These are phyloP conservation scores for Actinemys pallida DNA, from an alignment of 2,113 vertebrate genomes.

Conservation along the genomic window DNA sequence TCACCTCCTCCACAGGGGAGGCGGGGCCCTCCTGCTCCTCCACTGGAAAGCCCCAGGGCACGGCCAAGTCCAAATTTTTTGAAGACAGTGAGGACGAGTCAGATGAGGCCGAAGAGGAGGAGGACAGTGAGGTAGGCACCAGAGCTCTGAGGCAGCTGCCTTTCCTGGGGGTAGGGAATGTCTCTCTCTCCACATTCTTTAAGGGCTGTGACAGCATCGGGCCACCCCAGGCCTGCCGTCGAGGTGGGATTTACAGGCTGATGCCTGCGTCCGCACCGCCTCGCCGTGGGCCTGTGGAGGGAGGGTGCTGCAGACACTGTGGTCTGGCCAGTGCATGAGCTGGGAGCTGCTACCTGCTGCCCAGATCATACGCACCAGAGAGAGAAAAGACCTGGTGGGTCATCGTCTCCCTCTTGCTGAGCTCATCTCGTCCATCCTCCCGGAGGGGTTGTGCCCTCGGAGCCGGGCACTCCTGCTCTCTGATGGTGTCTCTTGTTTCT, in stretches of 20 bases:
- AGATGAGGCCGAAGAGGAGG: conserved; percentile 91
- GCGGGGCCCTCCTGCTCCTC: conserved; percentile 97
- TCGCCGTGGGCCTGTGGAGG: conserved; percentile 11
- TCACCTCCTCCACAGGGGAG: conserved; percentile 85
- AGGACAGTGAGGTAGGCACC: conserved; percentile 85
- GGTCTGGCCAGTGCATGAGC: conserved; percentile 26
- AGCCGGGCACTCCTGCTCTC: not conserved
- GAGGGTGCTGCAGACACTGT: rapidly evolving
- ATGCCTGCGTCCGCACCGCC: not conserved
- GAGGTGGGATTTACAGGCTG: conserved; percentile 44
- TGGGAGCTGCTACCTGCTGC: not conserved
- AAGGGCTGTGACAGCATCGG: not conserved
- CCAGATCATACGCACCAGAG: not conserved
- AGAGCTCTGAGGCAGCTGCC: conserved; percentile 60
- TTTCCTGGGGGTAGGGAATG: conserved; percentile 50
- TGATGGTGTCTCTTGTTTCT: conserved; percentile 21
- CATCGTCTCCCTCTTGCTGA: not conserved
- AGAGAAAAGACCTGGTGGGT: not conserved
- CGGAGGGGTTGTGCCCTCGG: not conserved
- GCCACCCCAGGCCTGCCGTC: conserved; percentile 51
- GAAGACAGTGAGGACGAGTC: conserved; percentile 98
- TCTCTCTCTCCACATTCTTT: conserved; percentile 22
- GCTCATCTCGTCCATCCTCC: not conserved
- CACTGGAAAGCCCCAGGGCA: conserved; percentile 84
- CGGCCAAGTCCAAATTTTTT: conserved; percentile 96